phyloP scores from a whole-genome alignment of 2,888 invertebrate genomes.

The Sminthurides aquaticus region DNA sequence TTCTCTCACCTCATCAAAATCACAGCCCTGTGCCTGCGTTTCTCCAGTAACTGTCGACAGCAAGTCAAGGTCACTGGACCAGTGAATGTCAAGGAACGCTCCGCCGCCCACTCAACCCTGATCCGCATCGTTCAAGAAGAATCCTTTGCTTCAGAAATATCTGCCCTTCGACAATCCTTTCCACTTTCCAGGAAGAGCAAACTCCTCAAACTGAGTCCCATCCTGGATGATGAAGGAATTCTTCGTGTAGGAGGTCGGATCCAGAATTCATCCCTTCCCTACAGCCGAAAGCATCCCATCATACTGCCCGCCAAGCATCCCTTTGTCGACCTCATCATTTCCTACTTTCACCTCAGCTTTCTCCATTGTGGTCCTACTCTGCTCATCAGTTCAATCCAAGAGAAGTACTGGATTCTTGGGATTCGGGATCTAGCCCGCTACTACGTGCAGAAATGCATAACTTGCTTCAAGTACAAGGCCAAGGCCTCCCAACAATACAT shows the following conservation, averaged over 20 bases:
- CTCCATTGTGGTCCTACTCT: constrained; percentile 40
- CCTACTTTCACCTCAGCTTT: constrained; percentile 29
- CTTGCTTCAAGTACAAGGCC: constrained; percentile 42
- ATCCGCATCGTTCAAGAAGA: constrained; percentile 2
- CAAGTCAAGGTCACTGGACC: not conserved
- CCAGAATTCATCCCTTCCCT: not conserved
- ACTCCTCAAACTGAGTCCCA: not conserved
- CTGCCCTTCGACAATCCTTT: not conserved
- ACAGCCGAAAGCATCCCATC: constrained; percentile 17
- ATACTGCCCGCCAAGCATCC: constrained; percentile 15
- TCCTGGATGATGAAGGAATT: not conserved
- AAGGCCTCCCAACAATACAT: constrained; percentile 42
- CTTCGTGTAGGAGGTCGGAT: constrained; percentile 13
- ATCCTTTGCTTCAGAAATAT: constrained; percentile 3
- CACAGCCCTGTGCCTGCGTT: not conserved
- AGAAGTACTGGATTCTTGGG: constrained; percentile 44
- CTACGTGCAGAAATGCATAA: constrained; percentile 42
- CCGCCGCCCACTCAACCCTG: not conserved
- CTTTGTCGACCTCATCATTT: constrained; percentile 20
- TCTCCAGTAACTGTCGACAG: not conserved
- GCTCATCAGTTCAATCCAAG: constrained; percentile 28
- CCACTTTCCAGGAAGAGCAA: not conserved
- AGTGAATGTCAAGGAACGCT: not conserved
- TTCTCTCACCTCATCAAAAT: not conserved
- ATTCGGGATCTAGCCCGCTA: constrained; percentile 37